Conservation (phyloP, 2,888 invertebrate genomes). For the Sphaerophoria rueppellii region DNA sequence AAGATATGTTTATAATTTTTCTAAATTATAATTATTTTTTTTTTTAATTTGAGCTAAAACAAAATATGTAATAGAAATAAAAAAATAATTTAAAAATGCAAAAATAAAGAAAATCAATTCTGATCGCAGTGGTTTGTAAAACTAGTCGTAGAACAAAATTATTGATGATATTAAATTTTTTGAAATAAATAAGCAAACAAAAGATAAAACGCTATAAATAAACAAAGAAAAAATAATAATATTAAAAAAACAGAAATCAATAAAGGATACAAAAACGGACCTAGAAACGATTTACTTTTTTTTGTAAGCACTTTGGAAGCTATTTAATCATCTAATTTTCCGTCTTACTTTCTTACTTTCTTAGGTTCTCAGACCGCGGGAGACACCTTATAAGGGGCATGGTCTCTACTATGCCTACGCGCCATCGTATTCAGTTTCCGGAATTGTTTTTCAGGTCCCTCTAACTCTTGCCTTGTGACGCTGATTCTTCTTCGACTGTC, state of each 20-base stretch:
- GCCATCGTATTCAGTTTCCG: no score
- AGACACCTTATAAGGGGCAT: no score
- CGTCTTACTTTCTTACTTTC: no score
- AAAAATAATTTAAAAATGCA: background rate
- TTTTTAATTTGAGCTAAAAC: constrained; percentile 65
- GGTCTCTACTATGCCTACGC: no score
- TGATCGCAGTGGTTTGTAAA: constrained; percentile 71
- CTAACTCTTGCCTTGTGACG: no score
- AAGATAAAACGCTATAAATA: constrained; percentile 58
- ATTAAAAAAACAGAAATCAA: constrained; percentile 51
- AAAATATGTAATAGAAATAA: constrained; percentile 25
- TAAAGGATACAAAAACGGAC: constrained; percentile 69
- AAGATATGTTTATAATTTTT: constrained; percentile 30
- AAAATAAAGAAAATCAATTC: constrained; percentile 44
- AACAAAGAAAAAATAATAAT: constrained; percentile 30
- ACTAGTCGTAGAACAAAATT: constrained; percentile 72
- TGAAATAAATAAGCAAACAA: constrained; percentile 49
- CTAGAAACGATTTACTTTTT: background rate
- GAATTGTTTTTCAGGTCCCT: no score
- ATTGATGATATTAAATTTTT: constrained; percentile 68
- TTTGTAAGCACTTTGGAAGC: no score
- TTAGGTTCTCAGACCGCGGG: no score
- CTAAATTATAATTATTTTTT: constrained; percentile 44
- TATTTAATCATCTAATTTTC: no score
- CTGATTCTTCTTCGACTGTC: no score